Conservation (phyloP, 2,113 vertebrate species). For the Oreochromis aureus region DNA sequence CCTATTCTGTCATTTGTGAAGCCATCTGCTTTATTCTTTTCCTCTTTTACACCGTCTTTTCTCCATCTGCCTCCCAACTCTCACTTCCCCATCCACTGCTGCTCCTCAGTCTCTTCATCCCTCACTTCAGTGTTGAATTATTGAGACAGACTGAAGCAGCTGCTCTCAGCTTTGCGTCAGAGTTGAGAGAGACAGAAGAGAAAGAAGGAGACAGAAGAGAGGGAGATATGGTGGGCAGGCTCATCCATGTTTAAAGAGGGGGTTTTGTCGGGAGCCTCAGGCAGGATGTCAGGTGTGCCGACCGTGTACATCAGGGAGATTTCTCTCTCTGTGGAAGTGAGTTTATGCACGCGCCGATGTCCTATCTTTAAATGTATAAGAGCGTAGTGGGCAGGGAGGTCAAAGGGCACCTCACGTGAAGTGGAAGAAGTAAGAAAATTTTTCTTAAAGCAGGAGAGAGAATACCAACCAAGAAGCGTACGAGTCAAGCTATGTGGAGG, state of each 20-base stretch:
- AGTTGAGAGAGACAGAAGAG: constrained; percentile 24
- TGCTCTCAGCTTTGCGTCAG: constrained; percentile 56
- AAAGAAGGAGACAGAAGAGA: constrained; percentile 3
- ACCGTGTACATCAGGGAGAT: constrained; percentile 20
- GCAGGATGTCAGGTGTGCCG: constrained; percentile 65
- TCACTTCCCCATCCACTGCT: constrained; percentile 13
- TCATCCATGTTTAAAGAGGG: constrained; percentile 74
- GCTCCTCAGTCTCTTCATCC: constrained; percentile 36
- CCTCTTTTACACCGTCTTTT: not conserved
- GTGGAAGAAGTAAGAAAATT: not conserved
- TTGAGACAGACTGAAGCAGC: constrained; percentile 65
- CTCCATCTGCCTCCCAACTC: constrained; percentile 14
- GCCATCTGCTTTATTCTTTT: not conserved
- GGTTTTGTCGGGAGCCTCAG: constrained; percentile 64
- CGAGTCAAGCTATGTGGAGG: not conserved
- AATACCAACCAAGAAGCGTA: not conserved
- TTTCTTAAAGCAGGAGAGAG: not conserved
- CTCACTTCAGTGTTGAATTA: constrained; percentile 63
- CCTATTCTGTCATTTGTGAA: not conserved
- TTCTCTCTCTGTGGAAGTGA: constrained; percentile 21
- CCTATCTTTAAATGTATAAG: not conserved
- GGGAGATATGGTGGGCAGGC: constrained; percentile 36
- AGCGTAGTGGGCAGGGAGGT: constrained; percentile 1
- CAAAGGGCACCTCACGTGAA: constrained; percentile 17
- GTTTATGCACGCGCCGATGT: not conserved